Percentiles rank a stretch among this genome's conserved stretches.
phyloP scores from a whole-genome alignment of 2,888 invertebrate genomes.

The Antheraea yamamai region DNA sequence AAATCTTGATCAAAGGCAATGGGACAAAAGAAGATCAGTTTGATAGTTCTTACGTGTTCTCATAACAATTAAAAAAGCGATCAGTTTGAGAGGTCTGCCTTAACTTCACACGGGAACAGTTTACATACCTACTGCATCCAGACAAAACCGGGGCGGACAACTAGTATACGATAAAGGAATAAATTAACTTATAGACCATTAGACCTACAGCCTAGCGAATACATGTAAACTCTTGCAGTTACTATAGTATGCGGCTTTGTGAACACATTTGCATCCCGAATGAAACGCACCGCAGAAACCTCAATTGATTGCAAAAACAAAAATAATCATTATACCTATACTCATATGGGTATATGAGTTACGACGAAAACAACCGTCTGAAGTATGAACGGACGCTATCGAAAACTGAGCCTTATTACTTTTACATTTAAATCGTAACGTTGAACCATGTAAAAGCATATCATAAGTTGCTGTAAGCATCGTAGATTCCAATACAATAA shows the following conservation, averaged over 20 bases:
- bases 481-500: conserved; percentile 77
- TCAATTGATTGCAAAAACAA: conserved; percentile 81
- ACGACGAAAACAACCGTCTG: conserved; percentile 32
- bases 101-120: no score
- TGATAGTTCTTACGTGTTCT: no score
- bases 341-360: conserved; percentile 65
- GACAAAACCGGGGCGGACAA: no score
- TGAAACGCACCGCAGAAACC: conserved; percentile 73
- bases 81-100: no score
- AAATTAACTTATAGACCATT: conserved; percentile 40
- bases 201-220: conserved; percentile 42
- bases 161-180: conserved; percentile 33
- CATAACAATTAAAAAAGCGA: no score
- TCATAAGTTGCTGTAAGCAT: conserved; percentile 61
- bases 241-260: conserved; percentile 74
- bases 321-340: conserved; percentile 78
- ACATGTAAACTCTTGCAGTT: conserved; percentile 60
- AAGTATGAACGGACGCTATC: conserved; percentile 31
- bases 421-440: conserved; percentile 37
- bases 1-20: no score
- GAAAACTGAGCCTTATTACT: conserved; percentile 43
- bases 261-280: conserved; percentile 77
- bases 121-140: not conserved
- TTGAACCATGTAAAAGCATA: conserved; percentile 32
- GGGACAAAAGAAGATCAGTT: no score